Evolutionary conservation across 1,140 invertebrate genomes (phyloP).

Genomic region (Chionoecetes opilio): DNA sequence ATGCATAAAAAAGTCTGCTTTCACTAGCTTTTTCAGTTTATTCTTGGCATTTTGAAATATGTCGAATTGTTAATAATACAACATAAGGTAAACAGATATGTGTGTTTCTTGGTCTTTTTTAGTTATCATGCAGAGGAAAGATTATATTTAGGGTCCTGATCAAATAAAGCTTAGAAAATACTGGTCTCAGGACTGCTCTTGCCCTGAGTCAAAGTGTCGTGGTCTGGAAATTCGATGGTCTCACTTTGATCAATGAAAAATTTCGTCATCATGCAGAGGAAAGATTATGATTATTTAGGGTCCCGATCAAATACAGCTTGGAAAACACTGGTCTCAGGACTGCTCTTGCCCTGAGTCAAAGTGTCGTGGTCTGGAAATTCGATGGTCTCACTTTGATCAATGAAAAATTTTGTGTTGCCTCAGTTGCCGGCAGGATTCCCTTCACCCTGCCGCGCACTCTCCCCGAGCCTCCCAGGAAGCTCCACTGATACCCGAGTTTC

Average conservation of each 20-base stretch:
- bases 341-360: neutral
- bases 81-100: too few species aligned
- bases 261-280: too few species aligned
- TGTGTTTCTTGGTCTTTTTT: too few species aligned
- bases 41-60: too few species aligned
- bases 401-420: neutral
- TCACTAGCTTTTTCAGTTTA: too few species aligned
- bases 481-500: constrained; percentile 15
- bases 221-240: neutral
- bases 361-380: neutral
- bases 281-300: too few species aligned
- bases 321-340: neutral
- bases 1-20: too few species aligned
- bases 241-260: neutral
- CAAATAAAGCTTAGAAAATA: neutral
- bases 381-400: neutral
- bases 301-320: too few species aligned
- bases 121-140: too few species aligned
- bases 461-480: constrained; percentile 12
- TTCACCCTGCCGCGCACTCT: neutral
- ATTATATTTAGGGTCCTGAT: too few species aligned
- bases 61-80: too few species aligned
- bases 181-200: too few species aligned
- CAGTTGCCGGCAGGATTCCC: neutral
- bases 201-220: neutral